Base-by-base conservation (phyloP, 2,113 vertebrate genomes). In the Strix uralensis region DNA sequence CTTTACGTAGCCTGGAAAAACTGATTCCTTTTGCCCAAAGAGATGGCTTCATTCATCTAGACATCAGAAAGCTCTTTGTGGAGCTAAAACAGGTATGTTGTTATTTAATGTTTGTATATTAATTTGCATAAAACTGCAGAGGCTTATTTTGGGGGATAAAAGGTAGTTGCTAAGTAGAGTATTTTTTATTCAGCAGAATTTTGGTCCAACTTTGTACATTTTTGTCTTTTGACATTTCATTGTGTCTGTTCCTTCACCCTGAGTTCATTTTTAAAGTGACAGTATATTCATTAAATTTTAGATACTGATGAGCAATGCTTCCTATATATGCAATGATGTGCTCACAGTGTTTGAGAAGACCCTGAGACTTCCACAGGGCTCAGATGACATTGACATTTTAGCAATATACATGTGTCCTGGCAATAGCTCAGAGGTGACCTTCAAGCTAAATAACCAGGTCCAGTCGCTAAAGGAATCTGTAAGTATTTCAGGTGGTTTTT, bases 61-160 rank as follows among this genome's bases (percentile, higher is more conserved):
- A 96, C 36, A 66, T 93, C 42, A 80, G 81, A 20, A 21, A n/a
- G 12, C 81, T 97, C 18, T 96, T 97, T 82, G 29, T 30, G 73
- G 90, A 91, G 36, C 29, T 97, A 62, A 94, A 92, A 25, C 88
- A 97, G 97, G 97, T 97, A 95, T 77, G 54, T 25, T 89, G 23
- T 40, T 57, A 9, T 72, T 66, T 91, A 66, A 55, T 49, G 5
- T 57, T 63, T 85, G 22, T 34, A 34, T 72, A 54, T 38, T 32
- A 30, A 52, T 69, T 78, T 79, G 32, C 15, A 44, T 70, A 59
- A 85, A 80, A 44, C 26, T 55, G 21, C 16, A 75, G 8, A 62
- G 49, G 40, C 32, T 85, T 55, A 55, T 67, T 67, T 49, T 7
- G 18, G 17, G 38, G n/a, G 4, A 40, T 84, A 29, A 19, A 74